Percentiles rank a stretch among this genome's conserved stretches.
Evolutionary conservation across 2,113 vertebrate genomes (phyloP).

Genomic region (Clupea harengus): DNA sequence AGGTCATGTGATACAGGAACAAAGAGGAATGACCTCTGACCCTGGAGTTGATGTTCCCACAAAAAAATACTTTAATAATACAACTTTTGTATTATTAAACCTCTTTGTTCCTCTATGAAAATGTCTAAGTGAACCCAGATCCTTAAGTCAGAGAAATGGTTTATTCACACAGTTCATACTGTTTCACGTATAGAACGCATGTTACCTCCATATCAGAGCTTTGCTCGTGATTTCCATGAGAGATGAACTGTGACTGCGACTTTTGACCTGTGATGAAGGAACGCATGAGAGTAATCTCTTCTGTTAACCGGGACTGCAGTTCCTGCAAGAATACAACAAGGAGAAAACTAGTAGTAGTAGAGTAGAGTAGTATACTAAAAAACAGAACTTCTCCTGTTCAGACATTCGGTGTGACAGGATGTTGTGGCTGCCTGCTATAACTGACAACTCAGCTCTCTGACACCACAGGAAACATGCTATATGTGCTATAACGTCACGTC

Average conservation of each 20-base stretch:
- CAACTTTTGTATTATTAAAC: no score
- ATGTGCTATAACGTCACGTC: not conserved
- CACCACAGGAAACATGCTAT: not conserved
- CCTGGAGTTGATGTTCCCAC: no score
- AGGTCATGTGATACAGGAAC: no score
- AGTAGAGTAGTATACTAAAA: not conserved
- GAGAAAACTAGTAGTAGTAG: not conserved
- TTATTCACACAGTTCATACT: no score
- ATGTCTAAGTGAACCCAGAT: no score
- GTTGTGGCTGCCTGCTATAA: constrained; percentile 22
- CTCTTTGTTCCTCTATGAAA: no score
- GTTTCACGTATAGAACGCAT: not conserved
- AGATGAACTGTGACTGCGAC: constrained; percentile 51
- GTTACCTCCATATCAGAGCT: constrained; percentile 83
- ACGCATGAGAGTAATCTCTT: constrained; percentile 86
- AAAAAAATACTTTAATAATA: no score
- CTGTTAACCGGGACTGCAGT: constrained; percentile 80
- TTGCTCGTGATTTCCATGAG: constrained; percentile 62
- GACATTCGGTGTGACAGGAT: constrained; percentile 31
- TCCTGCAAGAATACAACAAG: constrained; percentile 70
- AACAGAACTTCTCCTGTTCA: not conserved
- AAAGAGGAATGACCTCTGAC: no score
- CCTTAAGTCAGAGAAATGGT: no score
- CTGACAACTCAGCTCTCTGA: not conserved
- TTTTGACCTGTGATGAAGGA: constrained; percentile 79